Conservation (phyloP, 2,888 invertebrate genomes). For the Drosophila mimica region DNA sequence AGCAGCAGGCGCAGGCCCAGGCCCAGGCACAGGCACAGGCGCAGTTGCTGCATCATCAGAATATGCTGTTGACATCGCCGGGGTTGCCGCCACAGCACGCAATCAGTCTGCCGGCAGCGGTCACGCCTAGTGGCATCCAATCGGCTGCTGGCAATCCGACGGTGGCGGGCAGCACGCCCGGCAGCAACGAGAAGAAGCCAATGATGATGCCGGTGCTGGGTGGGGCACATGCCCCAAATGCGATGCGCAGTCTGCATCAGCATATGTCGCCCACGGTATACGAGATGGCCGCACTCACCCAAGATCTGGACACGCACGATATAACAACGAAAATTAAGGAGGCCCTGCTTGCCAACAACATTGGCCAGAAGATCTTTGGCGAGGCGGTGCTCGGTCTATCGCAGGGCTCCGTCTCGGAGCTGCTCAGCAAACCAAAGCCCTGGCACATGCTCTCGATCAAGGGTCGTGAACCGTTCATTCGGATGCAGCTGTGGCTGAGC, state of each 20-base stretch:
- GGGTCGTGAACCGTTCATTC: constrained; percentile 97
- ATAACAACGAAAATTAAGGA: constrained; percentile 99
- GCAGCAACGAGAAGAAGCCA: constrained; percentile 85
- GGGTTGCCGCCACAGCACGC: constrained; percentile 91
- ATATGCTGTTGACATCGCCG: constrained; percentile 90
- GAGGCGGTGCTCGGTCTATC: constrained; percentile 98
- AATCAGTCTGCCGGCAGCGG: constrained; percentile 88
- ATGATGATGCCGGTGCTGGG: constrained; percentile 87
- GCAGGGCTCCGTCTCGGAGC: constrained; percentile 98
- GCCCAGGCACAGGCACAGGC: constrained; percentile 78
- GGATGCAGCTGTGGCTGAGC: constrained; percentile 98
- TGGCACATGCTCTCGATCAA: constrained; percentile 99
- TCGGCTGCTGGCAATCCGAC: constrained; percentile 25
- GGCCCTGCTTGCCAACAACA: constrained; percentile 97
- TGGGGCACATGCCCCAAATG: constrained; percentile 89
- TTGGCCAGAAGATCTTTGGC: constrained; percentile 99
- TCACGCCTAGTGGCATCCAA: constrained; percentile 71
- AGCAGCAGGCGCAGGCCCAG: constrained; percentile 67
- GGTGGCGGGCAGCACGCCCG: constrained; percentile 14
- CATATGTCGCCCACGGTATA: constrained; percentile 98
- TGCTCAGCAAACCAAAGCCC: constrained; percentile 98
- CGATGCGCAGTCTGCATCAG: constrained; percentile 91
- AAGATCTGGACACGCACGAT: constrained; percentile 97
- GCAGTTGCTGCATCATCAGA: constrained; percentile 82
- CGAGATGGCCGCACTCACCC: constrained; percentile 98